Evolutionary conservation across 1,140 invertebrate genomes (phyloP).

Genomic region (Temnothorax longispinosus): DNA sequence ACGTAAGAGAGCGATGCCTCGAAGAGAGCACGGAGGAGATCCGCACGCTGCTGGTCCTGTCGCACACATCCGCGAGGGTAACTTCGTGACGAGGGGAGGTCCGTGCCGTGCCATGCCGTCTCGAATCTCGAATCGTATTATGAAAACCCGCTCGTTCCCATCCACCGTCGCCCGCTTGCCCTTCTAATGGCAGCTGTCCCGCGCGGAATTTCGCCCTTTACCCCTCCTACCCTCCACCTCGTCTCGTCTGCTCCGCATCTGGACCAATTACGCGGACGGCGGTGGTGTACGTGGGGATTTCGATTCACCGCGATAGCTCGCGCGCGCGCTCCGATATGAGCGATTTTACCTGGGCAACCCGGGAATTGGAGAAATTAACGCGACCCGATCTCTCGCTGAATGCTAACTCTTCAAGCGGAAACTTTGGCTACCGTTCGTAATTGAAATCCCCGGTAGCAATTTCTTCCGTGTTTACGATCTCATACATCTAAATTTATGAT

Average conservation of each 20-base stretch:
- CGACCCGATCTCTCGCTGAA: constrained; percentile 13
- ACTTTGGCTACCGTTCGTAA: neutral
- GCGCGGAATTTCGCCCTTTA: constrained; percentile 35
- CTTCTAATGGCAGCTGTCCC: constrained; percentile 4
- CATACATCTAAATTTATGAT: neutral
- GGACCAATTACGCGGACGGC: constrained; percentile 51
- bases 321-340: constrained; percentile 22
- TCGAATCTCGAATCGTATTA: constrained; percentile 54
- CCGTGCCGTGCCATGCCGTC: neutral
- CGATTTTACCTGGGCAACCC: constrained; percentile 18
- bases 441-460: constrained; percentile 15
- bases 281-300: constrained; percentile 37
- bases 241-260: constrained; percentile 9
- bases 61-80: constrained; percentile 19
- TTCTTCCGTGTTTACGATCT: neutral
- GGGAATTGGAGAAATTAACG: constrained; percentile 35
- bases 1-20: neutral
- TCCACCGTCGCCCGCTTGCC: neutral
- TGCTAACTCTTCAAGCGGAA: neutral
- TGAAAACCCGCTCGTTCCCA: constrained; percentile 35
- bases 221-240: neutral
- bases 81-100: constrained; percentile 39
- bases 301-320: constrained; percentile 27
- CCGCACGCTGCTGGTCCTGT: neutral
- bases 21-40: neutral